phyloP scores from a whole-genome alignment of 1,140 invertebrate species.

The Campodea augens region DNA sequence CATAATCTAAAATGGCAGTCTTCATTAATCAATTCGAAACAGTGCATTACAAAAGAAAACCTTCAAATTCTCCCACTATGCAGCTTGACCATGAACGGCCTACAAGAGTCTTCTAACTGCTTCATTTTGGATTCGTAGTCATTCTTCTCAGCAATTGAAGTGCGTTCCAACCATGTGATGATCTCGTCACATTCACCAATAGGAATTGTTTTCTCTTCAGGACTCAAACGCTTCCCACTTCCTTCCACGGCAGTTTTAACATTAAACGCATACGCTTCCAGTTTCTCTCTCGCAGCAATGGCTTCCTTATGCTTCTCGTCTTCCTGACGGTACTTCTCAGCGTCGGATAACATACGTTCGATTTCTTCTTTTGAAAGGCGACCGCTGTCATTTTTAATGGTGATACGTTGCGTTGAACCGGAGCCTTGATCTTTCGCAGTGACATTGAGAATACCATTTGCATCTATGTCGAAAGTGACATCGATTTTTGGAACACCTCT shows the following conservation, averaged over 20 bases:
- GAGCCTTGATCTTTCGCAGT: slow-evolving; percentile 33
- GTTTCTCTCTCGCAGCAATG: slow-evolving; percentile 29
- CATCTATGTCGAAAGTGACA: slow-evolving; percentile 22
- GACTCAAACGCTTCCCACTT: neutral
- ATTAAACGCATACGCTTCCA: slow-evolving; percentile 34
- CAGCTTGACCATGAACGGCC: neutral
- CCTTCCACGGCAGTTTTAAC: slow-evolving; percentile 18
- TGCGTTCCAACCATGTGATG: neutral
- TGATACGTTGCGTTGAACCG: slow-evolving; percentile 19
- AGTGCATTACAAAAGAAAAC: too few species aligned
- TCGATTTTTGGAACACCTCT: slow-evolving; percentile 32
- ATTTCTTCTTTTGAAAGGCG: slow-evolving; percentile 35
- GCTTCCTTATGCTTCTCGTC: slow-evolving; percentile 27
- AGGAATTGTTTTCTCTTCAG: neutral
- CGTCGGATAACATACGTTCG: slow-evolving; percentile 33
- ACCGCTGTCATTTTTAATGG: slow-evolving; percentile 28
- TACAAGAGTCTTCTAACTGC: neutral
- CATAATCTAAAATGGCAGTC: too few species aligned
- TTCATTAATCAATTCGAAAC: too few species aligned
- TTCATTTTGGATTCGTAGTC: neutral
- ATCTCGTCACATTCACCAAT: neutral
- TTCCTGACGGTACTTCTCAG: slow-evolving; percentile 26
- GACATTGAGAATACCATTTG: slow-evolving; percentile 24
- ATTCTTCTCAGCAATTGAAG: neutral
- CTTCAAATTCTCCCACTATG: too few species aligned